A percentile compares a stretch with the other conserved stretches of the same genome.
Evolutionary conservation across 2,797 vertebrate genomes (phyloP).

Genomic region (Enteromius thamalakanensis): DNA sequence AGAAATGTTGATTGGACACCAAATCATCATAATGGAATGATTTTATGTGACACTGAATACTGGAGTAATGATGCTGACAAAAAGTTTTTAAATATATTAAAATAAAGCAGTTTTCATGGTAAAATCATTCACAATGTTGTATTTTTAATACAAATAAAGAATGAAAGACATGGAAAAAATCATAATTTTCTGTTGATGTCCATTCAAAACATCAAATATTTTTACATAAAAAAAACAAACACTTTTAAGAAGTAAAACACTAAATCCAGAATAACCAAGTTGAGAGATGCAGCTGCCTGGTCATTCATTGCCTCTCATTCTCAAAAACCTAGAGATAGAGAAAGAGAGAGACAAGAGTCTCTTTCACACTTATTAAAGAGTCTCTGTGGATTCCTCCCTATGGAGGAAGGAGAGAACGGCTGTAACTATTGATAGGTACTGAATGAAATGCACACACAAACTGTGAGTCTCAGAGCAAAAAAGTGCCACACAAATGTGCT

Average conservation of each 20-base stretch:
- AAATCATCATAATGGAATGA: background rate
- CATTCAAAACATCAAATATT: background rate
- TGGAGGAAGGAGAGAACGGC: constrained; percentile 39
- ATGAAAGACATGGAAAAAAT: background rate
- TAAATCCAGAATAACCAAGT: background rate
- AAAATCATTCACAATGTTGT: background rate
- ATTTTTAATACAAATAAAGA: background rate
- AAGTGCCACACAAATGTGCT: constrained; percentile 31
- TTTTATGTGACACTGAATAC: background rate
- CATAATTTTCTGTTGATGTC: background rate
- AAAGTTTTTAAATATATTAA: too few relatives aligned
- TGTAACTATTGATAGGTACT: constrained; percentile 52
- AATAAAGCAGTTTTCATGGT: background rate
- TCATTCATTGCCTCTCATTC: constrained; percentile 10
- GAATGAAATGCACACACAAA: constrained; percentile 49
- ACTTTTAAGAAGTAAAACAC: background rate
- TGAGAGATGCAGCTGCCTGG: constrained; percentile 6
- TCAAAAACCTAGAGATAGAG: constrained; percentile 6
- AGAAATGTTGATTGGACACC: background rate
- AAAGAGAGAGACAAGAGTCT: constrained; percentile 45
- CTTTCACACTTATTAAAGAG: constrained; percentile 53
- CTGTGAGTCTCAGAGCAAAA: constrained; percentile 33
- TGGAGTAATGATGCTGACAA: background rate
- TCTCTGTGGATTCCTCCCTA: constrained; percentile 49
- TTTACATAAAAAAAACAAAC: background rate